Evolutionary conservation across 2,113 vertebrate genomes (phyloP).

Genomic region (Mobula birostris): DNA sequence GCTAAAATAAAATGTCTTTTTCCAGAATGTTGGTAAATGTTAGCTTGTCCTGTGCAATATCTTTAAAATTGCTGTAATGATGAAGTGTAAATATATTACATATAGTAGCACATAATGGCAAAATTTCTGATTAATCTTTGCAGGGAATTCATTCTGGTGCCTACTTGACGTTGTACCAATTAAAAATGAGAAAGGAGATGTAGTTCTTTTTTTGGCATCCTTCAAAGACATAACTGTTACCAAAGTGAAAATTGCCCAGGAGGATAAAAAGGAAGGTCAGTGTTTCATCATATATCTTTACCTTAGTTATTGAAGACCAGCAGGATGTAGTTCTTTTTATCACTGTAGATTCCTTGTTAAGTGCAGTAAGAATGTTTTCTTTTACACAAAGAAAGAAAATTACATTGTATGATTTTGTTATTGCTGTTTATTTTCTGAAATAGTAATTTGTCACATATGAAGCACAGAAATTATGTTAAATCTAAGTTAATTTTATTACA

Average conservation of each 20-base stretch:
- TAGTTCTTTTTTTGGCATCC: slow-evolving; percentile 91
- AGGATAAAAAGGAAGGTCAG: slow-evolving; percentile 87
- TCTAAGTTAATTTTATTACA: neutral
- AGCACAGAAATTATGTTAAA: neutral
- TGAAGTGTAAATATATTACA: no score
- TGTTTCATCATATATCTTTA: slow-evolving; percentile 2
- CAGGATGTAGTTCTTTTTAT: neutral
- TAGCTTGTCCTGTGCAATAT: neutral
- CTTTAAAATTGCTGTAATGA: slow-evolving; percentile 1
- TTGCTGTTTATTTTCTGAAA: neutral
- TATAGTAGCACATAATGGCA: neutral
- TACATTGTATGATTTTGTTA: neutral
- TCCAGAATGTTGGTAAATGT: neutral
- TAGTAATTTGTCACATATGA: neutral
- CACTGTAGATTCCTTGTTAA: neutral
- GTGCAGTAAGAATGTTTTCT: neutral
- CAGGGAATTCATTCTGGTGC: slow-evolving; percentile 91
- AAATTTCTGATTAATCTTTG: slow-evolving; percentile 47
- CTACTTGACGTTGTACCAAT: slow-evolving; percentile 94
- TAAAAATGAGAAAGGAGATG: slow-evolving; percentile 98
- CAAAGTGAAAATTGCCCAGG: slow-evolving; percentile 79
- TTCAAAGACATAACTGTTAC: slow-evolving; percentile 96
- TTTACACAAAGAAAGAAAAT: neutral
- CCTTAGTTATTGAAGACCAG: neutral
- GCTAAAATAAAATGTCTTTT: neutral